phyloP scores from a whole-genome alignment of 2,888 invertebrate species.

The Maniola hyperantus region DNA sequence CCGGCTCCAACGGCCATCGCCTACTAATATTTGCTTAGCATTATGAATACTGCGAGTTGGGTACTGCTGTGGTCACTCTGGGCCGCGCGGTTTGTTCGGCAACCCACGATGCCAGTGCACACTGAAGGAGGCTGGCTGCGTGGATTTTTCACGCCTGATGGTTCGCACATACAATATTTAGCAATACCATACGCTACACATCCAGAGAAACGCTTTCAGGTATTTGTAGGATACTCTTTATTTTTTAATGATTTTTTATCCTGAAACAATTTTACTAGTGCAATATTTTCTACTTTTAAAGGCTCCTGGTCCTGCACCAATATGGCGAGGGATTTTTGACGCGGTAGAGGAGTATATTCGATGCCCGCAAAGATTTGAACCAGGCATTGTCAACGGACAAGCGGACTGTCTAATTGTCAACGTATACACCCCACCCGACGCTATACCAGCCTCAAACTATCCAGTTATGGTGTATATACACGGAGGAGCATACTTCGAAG shows the following conservation, averaged over 20 bases:
- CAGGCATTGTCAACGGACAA: conserved; percentile 49
- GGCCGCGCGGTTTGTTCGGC: conserved; percentile 61
- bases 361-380: conserved; percentile 55
- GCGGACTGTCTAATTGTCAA: conserved; percentile 63
- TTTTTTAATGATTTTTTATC: too few relatives aligned
- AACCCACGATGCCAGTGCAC: conserved; percentile 55
- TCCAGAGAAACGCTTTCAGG: conserved; percentile 57
- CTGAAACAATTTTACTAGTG: too few relatives aligned
- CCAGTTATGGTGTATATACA: conserved; percentile 73
- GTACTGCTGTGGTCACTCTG: conserved; percentile 68
- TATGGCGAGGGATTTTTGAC: conserved; percentile 61
- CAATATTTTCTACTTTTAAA: too few relatives aligned
- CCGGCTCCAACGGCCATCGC: too few relatives aligned
- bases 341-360: conserved; percentile 60
- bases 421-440: conserved; percentile 58
- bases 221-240: conserved; percentile 6
- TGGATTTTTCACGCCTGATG: conserved; percentile 52
- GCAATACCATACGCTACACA: conserved; percentile 64
- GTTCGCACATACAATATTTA: conserved; percentile 54
- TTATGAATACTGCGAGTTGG: conserved; percentile 47
- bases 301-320: conserved; percentile 65
- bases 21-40: too few relatives aligned
- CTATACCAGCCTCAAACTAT: conserved; percentile 42
- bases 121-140: conserved; percentile 51
- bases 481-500: conserved; percentile 67